Evolutionary conservation across 2,888 invertebrate species (phyloP), one percentile per base, ranked within the genome.

Genomic region (Cylloceria caligata): DNA sequence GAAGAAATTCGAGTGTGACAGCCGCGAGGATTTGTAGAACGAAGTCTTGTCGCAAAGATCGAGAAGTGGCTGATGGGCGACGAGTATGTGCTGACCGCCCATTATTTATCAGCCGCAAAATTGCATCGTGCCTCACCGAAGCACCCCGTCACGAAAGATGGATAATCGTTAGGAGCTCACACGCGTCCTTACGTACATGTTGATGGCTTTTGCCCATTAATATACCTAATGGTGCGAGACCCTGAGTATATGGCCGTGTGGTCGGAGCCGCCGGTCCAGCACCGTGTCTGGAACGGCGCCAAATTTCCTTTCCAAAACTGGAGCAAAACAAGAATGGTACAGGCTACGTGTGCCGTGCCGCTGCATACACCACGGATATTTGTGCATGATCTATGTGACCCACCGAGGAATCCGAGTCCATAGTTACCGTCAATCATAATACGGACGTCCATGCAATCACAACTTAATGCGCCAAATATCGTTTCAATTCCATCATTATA

Each of bases 201-300:
- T 86, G 86, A 87, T 84, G 87, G 84, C 83, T 73, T 80, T 85
- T 72, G 83, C 82, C 87, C 87, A 85, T 87, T 87, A 87, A 87
- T 86, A 87, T 82, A 83, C 81, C 85, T 84, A 85, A 85, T 83
- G 85, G 81, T 71, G 83, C 77, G 83, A 68, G 62, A 74, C 72
- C 62, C 69, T 36, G 47, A 30, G 42, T 57, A 30, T 42, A 19
- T 57, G 57, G 45, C 42, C 57, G 64, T 13, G 42, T 42, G 71
- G 71, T 45, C 57, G 76, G 69, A 75, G 30, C n/a, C 30, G 30
- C 30, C 30, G 2, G 65, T 76, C 65, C 67, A 52, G 60, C 71
- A 30, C 55, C 5, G 52, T 49, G 21, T n/a, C 52, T 87, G 87
- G 86, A 81, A 9, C 39, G 16, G 13, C 9, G 86, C 87, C 87